Conservation (phyloP, 2,113 vertebrate genomes). For the Mormyrus iriodes region DNA sequence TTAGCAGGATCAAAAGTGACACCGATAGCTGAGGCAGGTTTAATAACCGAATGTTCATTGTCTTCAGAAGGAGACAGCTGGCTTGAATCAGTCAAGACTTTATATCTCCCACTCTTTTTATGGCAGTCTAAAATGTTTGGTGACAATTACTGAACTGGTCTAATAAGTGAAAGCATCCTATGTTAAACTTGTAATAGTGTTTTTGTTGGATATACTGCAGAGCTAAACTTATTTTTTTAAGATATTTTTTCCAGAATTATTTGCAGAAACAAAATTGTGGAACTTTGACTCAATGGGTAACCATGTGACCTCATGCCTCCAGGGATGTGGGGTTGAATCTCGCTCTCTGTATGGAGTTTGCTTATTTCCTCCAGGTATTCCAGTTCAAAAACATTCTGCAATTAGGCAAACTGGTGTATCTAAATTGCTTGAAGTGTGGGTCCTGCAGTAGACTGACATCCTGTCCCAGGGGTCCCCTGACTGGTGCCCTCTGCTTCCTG, state of each 20-base stretch:
- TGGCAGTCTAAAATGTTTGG: not conserved
- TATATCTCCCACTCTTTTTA: not conserved
- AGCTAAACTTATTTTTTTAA: not conserved
- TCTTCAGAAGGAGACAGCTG: not conserved
- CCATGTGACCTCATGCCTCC: not conserved
- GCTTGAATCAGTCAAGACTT: not conserved
- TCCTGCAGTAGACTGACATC: not conserved
- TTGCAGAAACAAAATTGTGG: not conserved
- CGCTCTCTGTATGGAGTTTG: not conserved
- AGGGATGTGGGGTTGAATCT: not conserved
- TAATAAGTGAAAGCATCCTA: not conserved
- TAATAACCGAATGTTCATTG: slow-evolving; percentile 17
- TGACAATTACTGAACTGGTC: not conserved
- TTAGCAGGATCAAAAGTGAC: not conserved
- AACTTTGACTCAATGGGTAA: not conserved
- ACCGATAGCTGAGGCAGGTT: not conserved
- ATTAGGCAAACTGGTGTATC: not conserved
- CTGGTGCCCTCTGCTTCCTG: not conserved
- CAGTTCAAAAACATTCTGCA: not conserved
- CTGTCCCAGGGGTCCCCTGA: not conserved
- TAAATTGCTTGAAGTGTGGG: not conserved
- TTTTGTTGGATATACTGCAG: not conserved
- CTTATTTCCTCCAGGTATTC: not conserved
- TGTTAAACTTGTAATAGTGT: not conserved
- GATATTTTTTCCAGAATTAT: not conserved